These are phyloP conservation scores for Listrodromus nycthemerus DNA, from an alignment of 2,888 invertebrate genomes.

Conservation along the genomic window DNA sequence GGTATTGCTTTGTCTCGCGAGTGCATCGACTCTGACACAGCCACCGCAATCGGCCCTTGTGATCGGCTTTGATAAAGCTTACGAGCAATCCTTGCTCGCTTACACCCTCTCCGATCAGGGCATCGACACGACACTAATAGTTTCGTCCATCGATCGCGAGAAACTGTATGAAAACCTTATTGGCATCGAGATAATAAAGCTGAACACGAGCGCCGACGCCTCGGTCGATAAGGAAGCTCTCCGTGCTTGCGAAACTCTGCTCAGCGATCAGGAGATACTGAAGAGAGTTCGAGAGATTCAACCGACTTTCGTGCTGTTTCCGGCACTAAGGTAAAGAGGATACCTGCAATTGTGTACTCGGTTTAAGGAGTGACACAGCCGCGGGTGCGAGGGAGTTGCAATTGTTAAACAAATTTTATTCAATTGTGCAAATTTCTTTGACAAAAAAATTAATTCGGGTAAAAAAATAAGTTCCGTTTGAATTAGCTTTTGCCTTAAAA, in stretches of 20 bases:
- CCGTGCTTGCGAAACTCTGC: slow-evolving; percentile 75
- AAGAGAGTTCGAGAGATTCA: slow-evolving; percentile 75
- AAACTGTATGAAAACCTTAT: slow-evolving; percentile 79
- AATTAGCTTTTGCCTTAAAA: too few species aligned
- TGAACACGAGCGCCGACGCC: slow-evolving; percentile 68
- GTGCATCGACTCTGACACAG: slow-evolving; percentile 74
- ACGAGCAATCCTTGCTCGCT: slow-evolving; percentile 81
- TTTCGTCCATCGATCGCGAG: slow-evolving; percentile 68
- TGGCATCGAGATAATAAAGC: slow-evolving; percentile 77
- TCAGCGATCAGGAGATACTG: slow-evolving; percentile 74
- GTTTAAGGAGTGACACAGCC: too few species aligned
- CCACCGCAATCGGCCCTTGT: slow-evolving; percentile 80
- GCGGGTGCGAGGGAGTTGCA: too few species aligned
- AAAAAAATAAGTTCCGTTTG: too few species aligned
- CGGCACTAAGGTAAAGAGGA: slow-evolving; percentile 78
- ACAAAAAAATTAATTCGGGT: too few species aligned
- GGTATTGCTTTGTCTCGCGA: slow-evolving; percentile 61
- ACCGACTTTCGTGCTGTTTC: slow-evolving; percentile 80
- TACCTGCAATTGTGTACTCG: not conserved
- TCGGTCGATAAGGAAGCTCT: slow-evolving; percentile 71
- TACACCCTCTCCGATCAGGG: slow-evolving; percentile 81
- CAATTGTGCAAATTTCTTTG: too few species aligned
- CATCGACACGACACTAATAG: slow-evolving; percentile 78
- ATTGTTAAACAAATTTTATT: too few species aligned
- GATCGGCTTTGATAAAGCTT: slow-evolving; percentile 79